A percentile compares a stretch with the other conserved stretches of the same genome.
These are phyloP conservation scores for Ctena decussata DNA, from an alignment of 2,888 invertebrate genomes.

Conservation along the genomic window DNA sequence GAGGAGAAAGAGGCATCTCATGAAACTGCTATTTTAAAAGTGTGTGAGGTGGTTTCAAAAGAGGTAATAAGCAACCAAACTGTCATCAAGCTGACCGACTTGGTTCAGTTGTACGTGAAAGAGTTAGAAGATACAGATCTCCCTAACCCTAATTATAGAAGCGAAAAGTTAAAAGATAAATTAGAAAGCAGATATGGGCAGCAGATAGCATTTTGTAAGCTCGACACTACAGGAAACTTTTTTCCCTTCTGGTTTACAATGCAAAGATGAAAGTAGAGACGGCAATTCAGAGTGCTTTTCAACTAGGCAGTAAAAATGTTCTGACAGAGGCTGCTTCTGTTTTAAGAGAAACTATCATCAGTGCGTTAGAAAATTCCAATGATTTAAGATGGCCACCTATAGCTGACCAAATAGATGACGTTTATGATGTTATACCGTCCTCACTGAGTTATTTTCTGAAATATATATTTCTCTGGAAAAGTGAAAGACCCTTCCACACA, in stretches of 20 bases:
- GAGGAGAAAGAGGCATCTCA: neutral
- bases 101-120: constrained; percentile 1
- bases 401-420: constrained; percentile 18
- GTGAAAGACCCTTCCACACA: neutral
- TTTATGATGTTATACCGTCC: neutral
- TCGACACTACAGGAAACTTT: neutral
- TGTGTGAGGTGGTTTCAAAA: neutral
- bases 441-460: constrained; percentile 19
- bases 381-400: constrained; percentile 42
- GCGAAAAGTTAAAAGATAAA: constrained; percentile 15
- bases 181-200: constrained; percentile 3
- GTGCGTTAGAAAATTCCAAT: constrained; percentile 20
- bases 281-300: constrained; percentile 26
- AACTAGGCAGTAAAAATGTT: constrained; percentile 10
- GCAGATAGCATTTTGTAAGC: constrained; percentile 11
- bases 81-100: constrained; percentile 10
- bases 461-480: constrained; percentile 27
- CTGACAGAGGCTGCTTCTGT: constrained; percentile 16
- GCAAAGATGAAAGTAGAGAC: constrained; percentile 1
- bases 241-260: constrained; percentile 30
- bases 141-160: constrained; percentile 22
- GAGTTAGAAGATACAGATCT: constrained; percentile 4
- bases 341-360: constrained; percentile 22
- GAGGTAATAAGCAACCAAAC: neutral
- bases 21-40: neutral